A percentile compares a stretch with the other conserved stretches of the same genome.
Evolutionary conservation across 2,113 vertebrate species (phyloP).

Genomic region (Petroica traversi): DNA sequence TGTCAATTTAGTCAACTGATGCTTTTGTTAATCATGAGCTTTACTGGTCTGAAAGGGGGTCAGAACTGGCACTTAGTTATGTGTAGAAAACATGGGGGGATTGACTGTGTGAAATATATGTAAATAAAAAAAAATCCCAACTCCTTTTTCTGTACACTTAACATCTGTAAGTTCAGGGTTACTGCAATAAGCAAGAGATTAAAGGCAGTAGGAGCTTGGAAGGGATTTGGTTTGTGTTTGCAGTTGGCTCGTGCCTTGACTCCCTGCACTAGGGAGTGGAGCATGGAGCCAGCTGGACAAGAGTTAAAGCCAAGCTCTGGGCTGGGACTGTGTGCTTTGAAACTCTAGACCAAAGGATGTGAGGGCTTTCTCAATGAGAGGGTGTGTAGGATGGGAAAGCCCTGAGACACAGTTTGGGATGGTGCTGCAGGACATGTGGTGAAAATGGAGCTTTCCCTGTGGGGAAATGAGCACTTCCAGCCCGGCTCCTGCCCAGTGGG

Average conservation of each 20-base stretch:
- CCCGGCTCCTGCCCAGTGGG: background rate
- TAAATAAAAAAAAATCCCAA: background rate
- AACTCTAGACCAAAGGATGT: background rate
- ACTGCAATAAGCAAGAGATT: background rate
- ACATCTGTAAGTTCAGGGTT: background rate
- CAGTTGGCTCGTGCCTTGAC: background rate
- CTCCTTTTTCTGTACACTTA: background rate
- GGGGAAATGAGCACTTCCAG: fast-evolving
- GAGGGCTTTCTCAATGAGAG: background rate
- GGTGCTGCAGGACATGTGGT: fast-evolving
- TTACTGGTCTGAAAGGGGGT: background rate
- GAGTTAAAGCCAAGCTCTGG: background rate
- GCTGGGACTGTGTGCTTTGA: background rate
- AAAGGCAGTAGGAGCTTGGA: slow-evolving; percentile 2
- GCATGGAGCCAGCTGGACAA: slow-evolving; percentile 4
- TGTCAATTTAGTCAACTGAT: background rate
- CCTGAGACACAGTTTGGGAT: fast-evolving
- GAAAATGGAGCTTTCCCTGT: background rate
- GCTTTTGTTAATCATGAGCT: background rate
- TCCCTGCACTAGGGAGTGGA: background rate
- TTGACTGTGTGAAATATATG: background rate
- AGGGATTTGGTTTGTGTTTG: slow-evolving; percentile 34
- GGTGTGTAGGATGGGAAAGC: background rate
- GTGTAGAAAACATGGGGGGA: background rate
- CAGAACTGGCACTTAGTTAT: background rate